A percentile compares a stretch with the other conserved stretches of the same genome.
Evolutionary conservation across 1,140 invertebrate genomes (phyloP).

Genomic region (Solenopsis invicta): DNA sequence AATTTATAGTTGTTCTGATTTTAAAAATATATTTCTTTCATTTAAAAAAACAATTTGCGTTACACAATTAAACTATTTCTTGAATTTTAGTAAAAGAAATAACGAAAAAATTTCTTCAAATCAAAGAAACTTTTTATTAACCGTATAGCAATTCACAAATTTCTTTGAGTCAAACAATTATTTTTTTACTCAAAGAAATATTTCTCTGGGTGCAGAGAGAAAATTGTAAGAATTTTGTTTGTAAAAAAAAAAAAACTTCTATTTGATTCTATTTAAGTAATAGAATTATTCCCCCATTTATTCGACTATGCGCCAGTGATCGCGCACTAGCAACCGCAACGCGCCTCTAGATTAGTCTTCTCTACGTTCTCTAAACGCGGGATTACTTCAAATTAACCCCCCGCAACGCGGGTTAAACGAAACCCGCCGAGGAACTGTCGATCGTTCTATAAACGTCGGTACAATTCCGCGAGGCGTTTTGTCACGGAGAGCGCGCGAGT

Average conservation of each 20-base stretch:
- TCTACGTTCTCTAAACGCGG: conserved; percentile 6
- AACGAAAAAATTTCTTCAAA: too few relatives aligned
- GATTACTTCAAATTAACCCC: conserved; percentile 28
- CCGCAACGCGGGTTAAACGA: conserved; percentile 25
- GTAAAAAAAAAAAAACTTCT: neutral
- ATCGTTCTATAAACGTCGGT: conserved; percentile 35
- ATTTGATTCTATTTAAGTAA: neutral
- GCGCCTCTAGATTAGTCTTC: neutral
- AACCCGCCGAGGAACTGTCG: neutral
- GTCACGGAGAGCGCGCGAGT: neutral
- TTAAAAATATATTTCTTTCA: too few relatives aligned
- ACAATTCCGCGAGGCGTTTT: conserved; percentile 37
- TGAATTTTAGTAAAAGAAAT: too few relatives aligned
- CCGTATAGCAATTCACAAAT: too few relatives aligned
- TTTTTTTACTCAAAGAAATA: too few relatives aligned
- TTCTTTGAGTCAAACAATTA: too few relatives aligned
- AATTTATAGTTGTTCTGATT: too few relatives aligned
- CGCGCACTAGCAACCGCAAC: neutral
- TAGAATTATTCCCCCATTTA: neutral
- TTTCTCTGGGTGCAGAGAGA: neutral
- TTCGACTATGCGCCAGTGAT: neutral
- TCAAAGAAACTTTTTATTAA: too few relatives aligned
- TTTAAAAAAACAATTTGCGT: too few relatives aligned
- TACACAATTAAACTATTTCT: too few relatives aligned
- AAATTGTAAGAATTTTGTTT: neutral